A percentile compares a stretch with the other conserved stretches of the same genome.
phyloP scores from a whole-genome alignment of 92 coral and sea anemone species.

The Heteractis magnifica region DNA sequence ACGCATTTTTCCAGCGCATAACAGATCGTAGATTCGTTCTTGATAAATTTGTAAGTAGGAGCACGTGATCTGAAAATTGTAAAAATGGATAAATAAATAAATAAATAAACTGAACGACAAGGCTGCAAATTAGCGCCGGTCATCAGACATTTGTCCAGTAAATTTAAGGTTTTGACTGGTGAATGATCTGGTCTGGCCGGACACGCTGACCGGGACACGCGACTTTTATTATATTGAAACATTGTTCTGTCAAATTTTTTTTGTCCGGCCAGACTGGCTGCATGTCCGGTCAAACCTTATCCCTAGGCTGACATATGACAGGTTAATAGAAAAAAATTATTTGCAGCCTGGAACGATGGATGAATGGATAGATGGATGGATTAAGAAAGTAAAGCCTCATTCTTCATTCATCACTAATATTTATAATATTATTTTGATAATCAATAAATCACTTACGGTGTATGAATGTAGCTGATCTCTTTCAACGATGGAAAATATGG shows the following conservation, averaged over 20 bases:
- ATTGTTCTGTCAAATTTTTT: too few relatives aligned
- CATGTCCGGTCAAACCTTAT: too few relatives aligned
- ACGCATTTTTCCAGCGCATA: constrained; percentile 59
- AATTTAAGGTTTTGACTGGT: too few relatives aligned
- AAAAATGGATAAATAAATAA: not conserved
- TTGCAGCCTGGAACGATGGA: not conserved
- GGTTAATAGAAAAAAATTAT: too few relatives aligned
- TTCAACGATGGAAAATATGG: constrained; percentile 64
- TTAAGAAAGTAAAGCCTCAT: not conserved
- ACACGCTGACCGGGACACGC: too few relatives aligned
- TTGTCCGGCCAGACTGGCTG: too few relatives aligned
- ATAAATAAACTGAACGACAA: not conserved
- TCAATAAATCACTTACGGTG: constrained; percentile 34
- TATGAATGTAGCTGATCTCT: constrained; percentile 69
- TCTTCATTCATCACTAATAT: not conserved
- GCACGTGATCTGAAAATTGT: constrained; percentile 60
- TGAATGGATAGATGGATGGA: not conserved
- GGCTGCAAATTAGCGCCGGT: too few relatives aligned
- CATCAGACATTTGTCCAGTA: too few relatives aligned
- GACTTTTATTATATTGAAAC: too few relatives aligned
- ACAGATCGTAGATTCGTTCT: constrained; percentile 71
- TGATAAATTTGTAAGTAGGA: constrained; percentile 84
- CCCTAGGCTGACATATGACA: too few relatives aligned
- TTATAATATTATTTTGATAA: not conserved
- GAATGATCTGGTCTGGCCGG: too few relatives aligned